Base-by-base conservation (phyloP, 1,140 invertebrate genomes). In the Bombus cullumanus region DNA sequence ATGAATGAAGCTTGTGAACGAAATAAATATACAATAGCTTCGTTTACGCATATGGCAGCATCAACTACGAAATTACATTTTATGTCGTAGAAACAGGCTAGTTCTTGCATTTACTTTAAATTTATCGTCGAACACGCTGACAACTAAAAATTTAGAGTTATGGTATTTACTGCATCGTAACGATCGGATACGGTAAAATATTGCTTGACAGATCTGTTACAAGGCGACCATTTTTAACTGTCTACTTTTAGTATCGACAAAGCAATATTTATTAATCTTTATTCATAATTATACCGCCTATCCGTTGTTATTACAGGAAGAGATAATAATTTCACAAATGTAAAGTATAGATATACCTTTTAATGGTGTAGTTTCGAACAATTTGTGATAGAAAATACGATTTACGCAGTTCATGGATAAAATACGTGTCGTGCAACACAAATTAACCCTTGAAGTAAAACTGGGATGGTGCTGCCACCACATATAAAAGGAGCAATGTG, bases 351-450 rank as follows among this genome's bases (percentile, higher is more conserved):
- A 86, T 88, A 57, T 91, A 91, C 91, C 91, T 91, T 88, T 76
- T 77, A 73, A 83, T 68, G 57, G 69, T 43, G 81, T 31, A 39
- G 47, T 81, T 64, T 75, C 43, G 68, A 73, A 83, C 81, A 81
- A 88, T 88, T 90, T 76, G 37, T 82, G 79, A 81, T 85, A 86
- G 74, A 81, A 88, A 88, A 86, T 82, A 83, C 87, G 86, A 91
- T 92, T 92, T 92, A 92, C 92, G 92, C 92, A 92, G 92, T 91
- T 89, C 86, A 90, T 88, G 77, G 73, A 80, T 86, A 85, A 92
- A 90, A 92, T 92, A 88, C 90, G 92, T 92, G 90, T 91, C 92
- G 87, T 69, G 81, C 90, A 88, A 91, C 88, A 89, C 86, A 89
- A 92, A 91, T 92, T 91, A 87, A 81, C 83, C 75, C 80, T 89